Base-by-base conservation (phyloP, 2,888 invertebrate genomes). In the Zeuzera pyrina region DNA sequence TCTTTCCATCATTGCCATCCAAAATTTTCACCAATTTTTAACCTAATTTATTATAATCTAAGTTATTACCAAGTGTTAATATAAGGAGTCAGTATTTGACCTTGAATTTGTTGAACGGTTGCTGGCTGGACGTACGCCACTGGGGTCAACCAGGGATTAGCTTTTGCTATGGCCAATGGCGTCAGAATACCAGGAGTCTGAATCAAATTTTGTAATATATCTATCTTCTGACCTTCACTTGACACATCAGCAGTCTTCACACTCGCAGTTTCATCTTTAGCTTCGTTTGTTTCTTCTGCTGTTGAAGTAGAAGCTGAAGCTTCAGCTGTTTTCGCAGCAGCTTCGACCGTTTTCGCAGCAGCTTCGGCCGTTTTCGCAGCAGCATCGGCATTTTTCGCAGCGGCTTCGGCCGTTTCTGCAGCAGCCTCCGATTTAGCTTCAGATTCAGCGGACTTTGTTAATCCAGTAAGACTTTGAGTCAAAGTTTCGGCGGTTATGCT, bases 371-470 rank as follows among this genome's bases (percentile, higher is more conserved):
- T 4, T 8, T 19, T 19, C 8, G 5, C 19, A 19, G 19, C 19
- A 4, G 38, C 34, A 6, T 19, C 19, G 5, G 5, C 19, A 8
- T 6, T 4, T 30, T 47, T 42, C 11, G 24, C 33, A 33, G 6
- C 34, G 12, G 26, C 15, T 12, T 12, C 34, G n/a, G n/a, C n/a
- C n/a, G n/a, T n/a, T 30, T 47, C 42, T 11, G 24, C 32, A 31
- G 4, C 33, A n/a, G 21, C 15, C 8, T 36, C 24, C 10, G 26
- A 10, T 8, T 15, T 24, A 4, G 25, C 35, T 0, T 31, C 23
- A 2, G 35, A 24, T 31, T 41, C 36, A n/a, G n/a, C n/a, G n/a
- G n/a, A n/a, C n/a, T n/a, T n/a, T n/a, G n/a, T n/a, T n/a, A n/a
- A n/a, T n/a, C n/a, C n/a, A n/a, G n/a, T n/a, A n/a, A n/a, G n/a